Conservation (phyloP, 2,113 vertebrate genomes). For the Saimiri boliviensis region DNA sequence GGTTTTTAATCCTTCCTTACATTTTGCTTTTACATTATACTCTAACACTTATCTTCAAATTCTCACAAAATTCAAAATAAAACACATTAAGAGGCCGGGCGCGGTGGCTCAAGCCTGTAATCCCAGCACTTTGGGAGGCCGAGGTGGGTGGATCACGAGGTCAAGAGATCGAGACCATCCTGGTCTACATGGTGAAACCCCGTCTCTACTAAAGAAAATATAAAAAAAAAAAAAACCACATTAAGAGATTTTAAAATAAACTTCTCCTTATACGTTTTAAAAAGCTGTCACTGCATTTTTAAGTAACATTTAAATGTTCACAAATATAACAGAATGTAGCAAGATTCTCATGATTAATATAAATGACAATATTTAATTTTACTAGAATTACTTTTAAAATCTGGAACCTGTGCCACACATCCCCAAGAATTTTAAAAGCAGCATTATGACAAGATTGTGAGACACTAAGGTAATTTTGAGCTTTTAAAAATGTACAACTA, state of each 20-base stretch:
- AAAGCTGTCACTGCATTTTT: neutral
- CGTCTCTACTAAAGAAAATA: too few relatives aligned
- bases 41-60: neutral
- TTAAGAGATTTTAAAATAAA: conserved; percentile 24
- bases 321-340: neutral
- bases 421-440: conserved; percentile 4
- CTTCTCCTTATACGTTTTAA: neutral
- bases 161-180: too few relatives aligned
- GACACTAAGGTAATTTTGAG: conserved; percentile 34
- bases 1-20: neutral
- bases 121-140: too few relatives aligned
- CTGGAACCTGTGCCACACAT: neutral
- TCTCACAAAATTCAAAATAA: neutral
- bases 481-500: neutral
- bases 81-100: neutral
- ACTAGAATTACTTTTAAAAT: conserved; percentile 15
- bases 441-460: conserved; percentile 57
- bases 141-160: too few relatives aligned
- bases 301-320: neutral
- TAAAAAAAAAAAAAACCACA: neutral
- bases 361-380: conserved; percentile 32
- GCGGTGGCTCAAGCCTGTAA: too few relatives aligned
- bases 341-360: conserved; percentile 32
- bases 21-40: neutral
- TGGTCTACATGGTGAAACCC: too few relatives aligned